These are phyloP conservation scores for Sardinella longiceps DNA, from an alignment of 2,797 vertebrate species.

Conservation along the genomic window DNA sequence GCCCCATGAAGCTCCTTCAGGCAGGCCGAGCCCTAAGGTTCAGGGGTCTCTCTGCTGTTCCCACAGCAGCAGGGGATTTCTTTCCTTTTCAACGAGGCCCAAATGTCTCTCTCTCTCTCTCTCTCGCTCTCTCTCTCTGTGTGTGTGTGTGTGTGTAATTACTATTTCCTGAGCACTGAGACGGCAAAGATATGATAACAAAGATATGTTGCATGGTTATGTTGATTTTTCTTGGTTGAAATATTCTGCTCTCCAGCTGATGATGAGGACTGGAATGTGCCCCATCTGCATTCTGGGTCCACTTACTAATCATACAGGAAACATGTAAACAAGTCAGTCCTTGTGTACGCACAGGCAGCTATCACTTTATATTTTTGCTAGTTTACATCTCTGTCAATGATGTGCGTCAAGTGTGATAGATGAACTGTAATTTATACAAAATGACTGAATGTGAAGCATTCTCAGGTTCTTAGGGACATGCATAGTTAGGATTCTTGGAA, in stretches of 20 bases:
- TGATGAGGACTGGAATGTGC: background rate
- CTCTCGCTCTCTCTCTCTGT: slow-evolving; percentile 2
- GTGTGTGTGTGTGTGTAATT: background rate
- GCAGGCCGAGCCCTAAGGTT: slow-evolving; percentile 31
- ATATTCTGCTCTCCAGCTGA: background rate
- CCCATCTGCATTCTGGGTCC: background rate
- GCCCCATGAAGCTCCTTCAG: slow-evolving; percentile 50
- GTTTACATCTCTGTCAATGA: background rate
- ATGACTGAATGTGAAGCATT: background rate
- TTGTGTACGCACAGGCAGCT: background rate
- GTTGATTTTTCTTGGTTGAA: background rate
- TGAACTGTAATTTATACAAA: background rate
- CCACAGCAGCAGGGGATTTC: background rate
- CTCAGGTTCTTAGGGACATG: background rate
- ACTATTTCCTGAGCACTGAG: background rate
- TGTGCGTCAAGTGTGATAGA: background rate
- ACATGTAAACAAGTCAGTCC: background rate
- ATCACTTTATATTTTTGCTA: background rate
- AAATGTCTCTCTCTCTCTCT: background rate
- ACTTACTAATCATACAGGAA: background rate
- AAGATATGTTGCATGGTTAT: background rate
- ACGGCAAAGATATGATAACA: background rate
- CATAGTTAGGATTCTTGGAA: background rate
- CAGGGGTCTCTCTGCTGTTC: background rate
- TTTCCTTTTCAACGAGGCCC: background rate